Conservation (phyloP, 2,113 vertebrate species). For the Hyla sarda region DNA sequence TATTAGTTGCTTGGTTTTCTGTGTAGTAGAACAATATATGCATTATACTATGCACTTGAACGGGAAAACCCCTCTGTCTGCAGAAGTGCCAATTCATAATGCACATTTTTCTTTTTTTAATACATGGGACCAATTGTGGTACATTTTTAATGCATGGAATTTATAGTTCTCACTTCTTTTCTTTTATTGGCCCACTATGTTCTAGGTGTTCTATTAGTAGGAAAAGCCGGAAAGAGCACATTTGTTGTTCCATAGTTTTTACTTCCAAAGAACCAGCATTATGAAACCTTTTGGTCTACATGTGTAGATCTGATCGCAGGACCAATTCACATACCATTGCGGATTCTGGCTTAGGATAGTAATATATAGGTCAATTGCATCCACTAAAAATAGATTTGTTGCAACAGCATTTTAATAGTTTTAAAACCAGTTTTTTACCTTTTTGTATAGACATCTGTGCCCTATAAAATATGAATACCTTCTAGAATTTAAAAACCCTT, state of each 20-base stretch:
- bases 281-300: background rate
- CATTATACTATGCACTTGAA: background rate
- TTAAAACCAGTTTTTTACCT: conserved; percentile 23
- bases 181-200: background rate
- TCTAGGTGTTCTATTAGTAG: background rate
- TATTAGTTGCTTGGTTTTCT: background rate
- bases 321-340: conserved; percentile 2
- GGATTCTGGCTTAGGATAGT: background rate
- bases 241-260: background rate
- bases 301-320: background rate
- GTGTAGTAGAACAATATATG: background rate
- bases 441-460: background rate
- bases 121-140: background rate
- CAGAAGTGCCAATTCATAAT: background rate
- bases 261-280: background rate
- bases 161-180: background rate
- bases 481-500: background rate
- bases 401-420: conserved; percentile 27
- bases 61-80: background rate
- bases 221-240: background rate
- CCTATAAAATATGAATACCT: background rate
- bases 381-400: background rate
- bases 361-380: background rate
- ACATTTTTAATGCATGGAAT: background rate
- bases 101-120: no score